Base-by-base conservation (phyloP, 2,113 vertebrate genomes). In the Dascyllus trimaculatus region DNA sequence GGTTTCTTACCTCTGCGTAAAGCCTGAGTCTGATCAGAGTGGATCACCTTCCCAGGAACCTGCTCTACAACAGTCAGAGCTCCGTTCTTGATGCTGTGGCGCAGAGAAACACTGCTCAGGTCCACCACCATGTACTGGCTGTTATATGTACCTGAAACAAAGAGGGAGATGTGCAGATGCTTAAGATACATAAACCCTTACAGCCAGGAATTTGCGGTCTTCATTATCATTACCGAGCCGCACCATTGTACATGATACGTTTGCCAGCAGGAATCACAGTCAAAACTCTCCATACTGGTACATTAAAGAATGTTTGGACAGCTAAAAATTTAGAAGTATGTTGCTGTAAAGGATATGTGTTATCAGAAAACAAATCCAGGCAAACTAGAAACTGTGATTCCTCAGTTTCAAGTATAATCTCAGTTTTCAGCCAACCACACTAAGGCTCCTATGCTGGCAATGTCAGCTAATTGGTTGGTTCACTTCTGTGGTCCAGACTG, bases 71-170 rank as follows among this genome's bases (percentile, higher is more conserved):
- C 66, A 45, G 93, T 96, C 74, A 97, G 59, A 9, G 96, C 93
- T 70, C 95, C 96, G 0, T 89, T 85, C 9, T 68, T 95, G 54
- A 97, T 94, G 54, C 93, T 94, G 49, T 65, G 80, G 17, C 90
- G 91, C 70, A 95, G 90, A 57, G 88, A 93, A 14, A 97, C 88
- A 80, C 92, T 95, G 86, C 91, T 96, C 89, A 96, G 91, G 88
- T 98, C 96, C 91, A 98, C 85, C 78, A 98, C 89, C 96, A 97
- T 98, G 90, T 97, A 97, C 68, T 98, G 96, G 75, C 96, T 97
- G 89, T 98, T 98, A 69, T 98, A 98, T 54, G 97, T 98, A 18
- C 96, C 97, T 97, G 77, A 29, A 62, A 71, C 2, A 65, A 43
- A 63, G 2, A 32, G 3, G 19, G 19, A 29, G 2, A 67, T 18